A percentile compares a stretch with the other conserved stretches of the same genome.
Evolutionary conservation across 2,113 vertebrate species (phyloP).

Genomic region (Uria aalge): DNA sequence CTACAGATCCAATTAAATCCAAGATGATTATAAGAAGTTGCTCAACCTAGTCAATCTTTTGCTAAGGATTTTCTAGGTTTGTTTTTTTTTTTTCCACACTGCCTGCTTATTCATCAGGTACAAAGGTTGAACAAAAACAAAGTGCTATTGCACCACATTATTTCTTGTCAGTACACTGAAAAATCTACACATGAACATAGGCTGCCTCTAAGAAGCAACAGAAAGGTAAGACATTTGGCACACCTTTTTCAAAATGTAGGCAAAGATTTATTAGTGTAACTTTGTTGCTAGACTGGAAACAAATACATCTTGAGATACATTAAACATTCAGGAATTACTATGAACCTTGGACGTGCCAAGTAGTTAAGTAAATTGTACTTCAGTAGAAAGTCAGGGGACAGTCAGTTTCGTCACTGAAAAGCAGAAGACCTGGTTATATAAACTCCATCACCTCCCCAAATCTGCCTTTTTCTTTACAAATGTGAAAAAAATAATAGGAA

Average conservation of each 20-base stretch:
- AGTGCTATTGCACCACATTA: slow-evolving; percentile 27
- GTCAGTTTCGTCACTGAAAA: not conserved
- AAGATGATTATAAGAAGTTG: slow-evolving; percentile 61
- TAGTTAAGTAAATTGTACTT: not conserved
- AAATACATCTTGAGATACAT: not conserved
- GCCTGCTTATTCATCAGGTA: slow-evolving; percentile 58
- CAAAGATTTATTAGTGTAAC: not conserved
- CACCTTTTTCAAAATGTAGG: not conserved
- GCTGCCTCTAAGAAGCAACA: slow-evolving; percentile 27
- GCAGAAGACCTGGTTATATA: not conserved
- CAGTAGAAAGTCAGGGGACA: not conserved
- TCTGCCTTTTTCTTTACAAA: not conserved
- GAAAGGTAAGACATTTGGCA: slow-evolving; percentile 70
- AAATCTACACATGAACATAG: slow-evolving; percentile 1
- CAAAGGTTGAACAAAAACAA: slow-evolving; percentile 76
- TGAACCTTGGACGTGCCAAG: not conserved
- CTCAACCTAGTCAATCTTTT: slow-evolving; percentile 81
- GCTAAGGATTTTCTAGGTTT: slow-evolving; percentile 64
- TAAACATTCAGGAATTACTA: not conserved
- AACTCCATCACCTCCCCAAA: not conserved
- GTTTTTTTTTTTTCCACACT: slow-evolving; percentile 3
- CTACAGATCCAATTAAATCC: slow-evolving; percentile 47
- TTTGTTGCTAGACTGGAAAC: not conserved
- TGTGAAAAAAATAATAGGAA: not conserved
- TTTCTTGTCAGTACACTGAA: slow-evolving; percentile 39